A percentile compares a stretch with the other conserved stretches of the same genome.
Conservation (phyloP, 2,113 vertebrate species). For the Lasiurus borealis region DNA sequence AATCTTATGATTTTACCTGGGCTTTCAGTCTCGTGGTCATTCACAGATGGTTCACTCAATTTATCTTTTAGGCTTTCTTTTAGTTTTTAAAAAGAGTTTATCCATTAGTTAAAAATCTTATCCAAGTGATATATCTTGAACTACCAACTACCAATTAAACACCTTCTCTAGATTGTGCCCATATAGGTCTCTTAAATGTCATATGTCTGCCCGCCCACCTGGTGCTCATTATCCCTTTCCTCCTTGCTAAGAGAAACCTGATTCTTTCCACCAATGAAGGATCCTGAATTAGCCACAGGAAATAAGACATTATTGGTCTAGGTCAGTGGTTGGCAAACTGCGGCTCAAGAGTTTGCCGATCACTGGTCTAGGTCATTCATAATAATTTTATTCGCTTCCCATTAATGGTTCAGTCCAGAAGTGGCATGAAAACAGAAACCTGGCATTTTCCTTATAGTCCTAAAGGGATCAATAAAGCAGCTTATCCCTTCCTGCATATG, state of each 20-base stretch:
- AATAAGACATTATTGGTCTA: not conserved
- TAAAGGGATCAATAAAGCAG: not conserved
- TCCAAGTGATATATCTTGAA: not conserved
- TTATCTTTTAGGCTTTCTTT: not conserved
- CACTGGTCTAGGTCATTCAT: not conserved
- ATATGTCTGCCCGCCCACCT: not conserved
- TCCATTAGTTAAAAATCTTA: not conserved
- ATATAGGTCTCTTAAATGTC: not conserved
- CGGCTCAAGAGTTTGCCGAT: too few relatives aligned
- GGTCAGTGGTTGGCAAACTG: not conserved
- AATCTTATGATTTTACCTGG: not conserved
- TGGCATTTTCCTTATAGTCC: not conserved
- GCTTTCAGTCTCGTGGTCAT: not conserved
- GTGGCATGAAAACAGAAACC: not conserved
- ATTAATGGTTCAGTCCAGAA: not conserved
- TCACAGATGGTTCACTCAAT: not conserved
- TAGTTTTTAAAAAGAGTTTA: not conserved
- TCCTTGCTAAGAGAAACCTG: not conserved
- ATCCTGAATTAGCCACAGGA: not conserved
- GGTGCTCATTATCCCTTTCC: not conserved
- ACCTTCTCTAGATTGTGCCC: not conserved
- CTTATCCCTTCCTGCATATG: not conserved
- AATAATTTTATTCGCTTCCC: not conserved
- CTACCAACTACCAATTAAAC: not conserved
- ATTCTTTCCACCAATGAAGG: not conserved